Evolutionary conservation across 1,140 invertebrate genomes (phyloP).

Genomic region (Leptinotarsa lineolata): DNA sequence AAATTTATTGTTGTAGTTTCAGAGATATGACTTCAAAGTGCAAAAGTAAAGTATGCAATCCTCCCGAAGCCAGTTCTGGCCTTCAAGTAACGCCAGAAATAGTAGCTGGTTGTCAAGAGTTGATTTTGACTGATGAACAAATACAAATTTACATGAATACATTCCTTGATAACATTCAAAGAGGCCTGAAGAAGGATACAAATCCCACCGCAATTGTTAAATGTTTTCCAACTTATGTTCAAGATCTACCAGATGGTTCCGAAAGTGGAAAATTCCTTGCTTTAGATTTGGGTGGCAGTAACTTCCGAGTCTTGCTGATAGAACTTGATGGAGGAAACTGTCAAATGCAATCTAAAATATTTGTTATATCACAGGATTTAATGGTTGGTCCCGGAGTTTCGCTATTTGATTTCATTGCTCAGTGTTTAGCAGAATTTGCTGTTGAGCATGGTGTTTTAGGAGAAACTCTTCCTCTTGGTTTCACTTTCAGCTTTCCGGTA

Average conservation of each 20-base stretch:
- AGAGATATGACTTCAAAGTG: constrained; percentile 20
- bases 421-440: constrained; percentile 92
- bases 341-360: constrained; percentile 96
- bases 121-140: constrained; percentile 82
- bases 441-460: constrained; percentile 73
- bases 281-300: constrained; percentile 98
- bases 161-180: constrained; percentile 76
- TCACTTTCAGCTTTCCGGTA: constrained; percentile 98
- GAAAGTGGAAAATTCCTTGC: constrained; percentile 96
- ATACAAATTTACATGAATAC: constrained; percentile 76
- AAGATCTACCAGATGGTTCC: constrained; percentile 94
- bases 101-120: constrained; percentile 81
- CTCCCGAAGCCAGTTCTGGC: not conserved
- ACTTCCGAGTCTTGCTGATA: constrained; percentile 95
- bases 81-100: constrained; percentile 63
- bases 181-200: constrained; percentile 79
- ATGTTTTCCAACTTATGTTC: constrained; percentile 86
- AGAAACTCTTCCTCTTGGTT: constrained; percentile 89
- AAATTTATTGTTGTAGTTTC: no score
- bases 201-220: constrained; percentile 82
- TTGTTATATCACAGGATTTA: constrained; percentile 89
- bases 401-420: constrained; percentile 97
- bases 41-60: constrained; percentile 35
- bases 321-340: constrained; percentile 79
- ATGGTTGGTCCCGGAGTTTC: constrained; percentile 84